A percentile compares a stretch with the other conserved stretches of the same genome.
These are phyloP conservation scores for Atherinosoma microstoma DNA, from an alignment of 2,797 vertebrate species.

Conservation along the genomic window DNA sequence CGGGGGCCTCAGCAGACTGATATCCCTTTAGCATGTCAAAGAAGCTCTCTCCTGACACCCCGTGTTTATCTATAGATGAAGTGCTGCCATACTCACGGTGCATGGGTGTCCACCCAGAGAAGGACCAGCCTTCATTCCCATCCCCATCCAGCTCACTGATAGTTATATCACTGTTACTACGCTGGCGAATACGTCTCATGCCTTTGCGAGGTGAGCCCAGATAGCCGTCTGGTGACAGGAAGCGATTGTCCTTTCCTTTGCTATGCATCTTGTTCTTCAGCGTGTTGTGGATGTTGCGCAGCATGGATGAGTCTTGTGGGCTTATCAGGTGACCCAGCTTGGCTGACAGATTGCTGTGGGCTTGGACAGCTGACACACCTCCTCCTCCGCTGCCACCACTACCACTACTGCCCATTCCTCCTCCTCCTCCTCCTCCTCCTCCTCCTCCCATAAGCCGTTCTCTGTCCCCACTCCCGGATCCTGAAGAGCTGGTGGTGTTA, in stretches of 20 bases:
- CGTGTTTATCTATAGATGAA: slow-evolving; percentile 98
- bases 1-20: slow-evolving; percentile 88
- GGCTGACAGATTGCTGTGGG: slow-evolving; percentile 95
- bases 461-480: slow-evolving; percentile 77
- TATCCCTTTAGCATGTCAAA: slow-evolving; percentile 97
- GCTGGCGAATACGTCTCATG: slow-evolving; percentile 95
- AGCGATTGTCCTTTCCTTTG: slow-evolving; percentile 93
- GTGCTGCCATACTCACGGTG: slow-evolving; percentile 99
- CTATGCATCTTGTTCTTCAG: slow-evolving; percentile 94
- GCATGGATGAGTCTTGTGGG: slow-evolving; percentile 95
- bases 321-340: slow-evolving; percentile 95
- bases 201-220: slow-evolving; percentile 94
- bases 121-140: slow-evolving; percentile 94
- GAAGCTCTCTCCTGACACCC: slow-evolving; percentile 95
- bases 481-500: slow-evolving; percentile 78
- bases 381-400: slow-evolving; percentile 46
- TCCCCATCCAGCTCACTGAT: slow-evolving; percentile 97
- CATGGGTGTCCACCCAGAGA: slow-evolving; percentile 94
- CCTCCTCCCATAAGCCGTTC: slow-evolving; percentile 67
- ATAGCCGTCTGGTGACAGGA: slow-evolving; percentile 95
- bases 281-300: slow-evolving; percentile 97
- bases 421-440: slow-evolving; percentile 39
- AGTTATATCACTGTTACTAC: slow-evolving; percentile 98
- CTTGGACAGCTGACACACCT: slow-evolving; percentile 78
- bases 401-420: slow-evolving; percentile 34